Percentiles rank a stretch among this genome's conserved stretches.
These are phyloP conservation scores for Phenganax subtilis DNA, from an alignment of 92 coral and sea anemone genomes.

Conservation along the genomic window DNA sequence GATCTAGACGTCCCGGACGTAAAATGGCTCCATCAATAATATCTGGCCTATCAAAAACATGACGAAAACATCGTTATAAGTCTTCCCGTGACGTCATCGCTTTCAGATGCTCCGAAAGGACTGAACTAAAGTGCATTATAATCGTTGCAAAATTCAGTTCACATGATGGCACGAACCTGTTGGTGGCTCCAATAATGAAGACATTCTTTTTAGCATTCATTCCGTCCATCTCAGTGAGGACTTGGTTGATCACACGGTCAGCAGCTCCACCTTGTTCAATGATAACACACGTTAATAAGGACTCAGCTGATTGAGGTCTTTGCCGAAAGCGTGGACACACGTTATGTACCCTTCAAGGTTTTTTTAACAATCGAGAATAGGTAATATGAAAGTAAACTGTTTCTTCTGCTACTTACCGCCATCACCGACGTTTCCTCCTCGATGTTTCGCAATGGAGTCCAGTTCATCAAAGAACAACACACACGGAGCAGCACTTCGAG, in stretches of 20 bases:
- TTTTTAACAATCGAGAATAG: too few species aligned
- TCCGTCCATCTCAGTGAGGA: conserved; percentile 98
- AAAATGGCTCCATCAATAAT: conserved; percentile 96
- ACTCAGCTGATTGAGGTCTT: too few species aligned
- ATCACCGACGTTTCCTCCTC: conserved; percentile 99
- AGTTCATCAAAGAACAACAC: conserved; percentile 98
- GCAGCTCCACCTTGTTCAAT: conserved; percentile 80
- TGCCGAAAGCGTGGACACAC: too few species aligned
- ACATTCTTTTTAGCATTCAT: conserved; percentile 99
- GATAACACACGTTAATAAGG: too few species aligned
- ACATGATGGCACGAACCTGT: conserved; percentile 51
- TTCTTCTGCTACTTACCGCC: conserved; percentile 55
- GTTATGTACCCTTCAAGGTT: too few species aligned
- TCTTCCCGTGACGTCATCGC: too few species aligned
- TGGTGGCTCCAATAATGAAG: conserved; percentile 96
- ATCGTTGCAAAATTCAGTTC: too few species aligned
- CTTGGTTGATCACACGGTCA: conserved; percentile 98
- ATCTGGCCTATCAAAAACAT: conserved; percentile 63
- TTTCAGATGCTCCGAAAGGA: too few species aligned
- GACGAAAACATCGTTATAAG: neutral
- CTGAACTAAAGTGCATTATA: too few species aligned
- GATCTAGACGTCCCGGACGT: conserved; percentile 99
- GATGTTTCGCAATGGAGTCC: conserved; percentile 96
- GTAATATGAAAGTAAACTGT: too few species aligned
- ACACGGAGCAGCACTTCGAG: conserved; percentile 99